These are phyloP conservation scores for Callosobruchus maculatus DNA, from an alignment of 2,888 invertebrate species.

Conservation along the genomic window DNA sequence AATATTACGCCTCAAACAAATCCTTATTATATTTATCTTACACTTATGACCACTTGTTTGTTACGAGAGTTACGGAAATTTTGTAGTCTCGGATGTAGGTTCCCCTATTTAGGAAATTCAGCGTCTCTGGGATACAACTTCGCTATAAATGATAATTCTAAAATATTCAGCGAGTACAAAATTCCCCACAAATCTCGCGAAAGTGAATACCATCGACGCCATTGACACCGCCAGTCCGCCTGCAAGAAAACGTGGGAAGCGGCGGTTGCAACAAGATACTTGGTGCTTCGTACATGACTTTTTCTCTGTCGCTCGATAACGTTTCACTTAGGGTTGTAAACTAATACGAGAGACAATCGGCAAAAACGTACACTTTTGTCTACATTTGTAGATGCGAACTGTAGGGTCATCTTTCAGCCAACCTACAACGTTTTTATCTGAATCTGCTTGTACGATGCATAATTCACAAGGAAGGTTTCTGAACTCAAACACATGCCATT, in stretches of 20 bases:
- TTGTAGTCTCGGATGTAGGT: too few relatives aligned
- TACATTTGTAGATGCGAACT: background rate
- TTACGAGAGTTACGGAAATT: too few relatives aligned
- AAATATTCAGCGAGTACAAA: too few relatives aligned
- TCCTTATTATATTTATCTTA: too few relatives aligned
- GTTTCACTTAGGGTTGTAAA: background rate
- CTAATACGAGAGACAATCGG: background rate
- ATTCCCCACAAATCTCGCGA: too few relatives aligned
- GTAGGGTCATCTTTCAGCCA: background rate
- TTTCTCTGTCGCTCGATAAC: background rate
- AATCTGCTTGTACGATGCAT: background rate
- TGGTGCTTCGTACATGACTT: background rate
- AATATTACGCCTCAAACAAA: too few relatives aligned
- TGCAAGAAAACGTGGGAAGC: background rate
- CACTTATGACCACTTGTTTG: too few relatives aligned
- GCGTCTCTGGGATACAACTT: too few relatives aligned
- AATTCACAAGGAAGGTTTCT: background rate
- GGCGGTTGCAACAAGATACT: background rate
- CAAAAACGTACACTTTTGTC: background rate
- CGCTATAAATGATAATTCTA: too few relatives aligned
- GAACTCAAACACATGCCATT: background rate
- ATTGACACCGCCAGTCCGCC: background rate
- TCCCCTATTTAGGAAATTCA: too few relatives aligned
- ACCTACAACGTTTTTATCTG: background rate
- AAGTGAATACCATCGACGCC: background rate